phyloP scores from a whole-genome alignment of 2,797 vertebrate species.

The Alexandromys oeconomus region DNA sequence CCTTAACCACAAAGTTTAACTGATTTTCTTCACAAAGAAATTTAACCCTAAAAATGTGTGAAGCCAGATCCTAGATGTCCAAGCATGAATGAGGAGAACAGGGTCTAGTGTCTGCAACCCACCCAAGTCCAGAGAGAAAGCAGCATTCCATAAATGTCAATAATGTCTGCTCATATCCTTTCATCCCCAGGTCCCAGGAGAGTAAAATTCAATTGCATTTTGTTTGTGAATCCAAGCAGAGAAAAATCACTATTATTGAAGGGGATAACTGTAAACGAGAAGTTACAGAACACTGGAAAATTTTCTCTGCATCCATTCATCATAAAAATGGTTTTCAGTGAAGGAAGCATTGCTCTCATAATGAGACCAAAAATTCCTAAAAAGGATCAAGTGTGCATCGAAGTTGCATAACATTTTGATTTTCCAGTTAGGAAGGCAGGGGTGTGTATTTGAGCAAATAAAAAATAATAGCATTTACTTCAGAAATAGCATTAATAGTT shows the following conservation, averaged over 20 bases:
- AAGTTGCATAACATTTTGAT: neutral
- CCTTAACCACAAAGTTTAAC: neutral
- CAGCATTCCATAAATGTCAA: neutral
- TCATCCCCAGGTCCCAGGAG: neutral
- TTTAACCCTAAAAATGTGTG: neutral
- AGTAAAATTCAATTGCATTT: conserved; percentile 82
- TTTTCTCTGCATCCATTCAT: conserved; percentile 69
- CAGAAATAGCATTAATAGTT: neutral
- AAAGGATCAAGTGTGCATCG: conserved; percentile 66
- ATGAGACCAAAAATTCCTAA: conserved; percentile 69
- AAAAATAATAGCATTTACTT: neutral
- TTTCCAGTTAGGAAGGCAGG: neutral
- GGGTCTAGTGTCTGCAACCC: fast-evolving
- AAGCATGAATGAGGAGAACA: neutral
- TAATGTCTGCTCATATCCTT: neutral
- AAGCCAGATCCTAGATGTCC: neutral
- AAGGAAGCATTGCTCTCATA: conserved; percentile 32
- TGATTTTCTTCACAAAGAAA: neutral
- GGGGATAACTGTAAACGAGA: conserved; percentile 69
- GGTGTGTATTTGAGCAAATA: conserved; percentile 71
- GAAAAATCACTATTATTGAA: conserved; percentile 68
- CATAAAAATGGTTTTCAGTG: conserved; percentile 56
- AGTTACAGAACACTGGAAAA: conserved; percentile 68
- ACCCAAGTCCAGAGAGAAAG: neutral
- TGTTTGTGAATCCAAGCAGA: conserved; percentile 76